phyloP scores from a whole-genome alignment of 35 echinoderm and acorn worm genomes.

The Heliocidaris erythrogramma region DNA sequence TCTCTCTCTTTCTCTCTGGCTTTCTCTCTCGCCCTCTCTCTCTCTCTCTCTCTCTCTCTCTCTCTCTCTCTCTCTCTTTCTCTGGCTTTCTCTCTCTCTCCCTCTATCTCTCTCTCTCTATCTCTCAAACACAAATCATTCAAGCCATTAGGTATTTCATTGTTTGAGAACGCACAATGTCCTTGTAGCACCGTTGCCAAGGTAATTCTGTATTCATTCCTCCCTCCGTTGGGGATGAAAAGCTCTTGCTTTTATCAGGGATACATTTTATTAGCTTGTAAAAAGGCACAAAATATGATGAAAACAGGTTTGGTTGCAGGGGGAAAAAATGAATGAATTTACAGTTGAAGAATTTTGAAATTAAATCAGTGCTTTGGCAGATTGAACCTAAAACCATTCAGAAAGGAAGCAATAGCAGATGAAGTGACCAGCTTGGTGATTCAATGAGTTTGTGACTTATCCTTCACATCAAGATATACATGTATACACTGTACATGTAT shows the following conservation, averaged over 20 bases:
- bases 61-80: too few relatives aligned
- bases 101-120: not conserved
- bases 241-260: not conserved
- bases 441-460: too few relatives aligned
- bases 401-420: too few relatives aligned
- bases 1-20: too few relatives aligned
- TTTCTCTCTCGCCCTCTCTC: not conserved
- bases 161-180: not conserved
- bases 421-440: too few relatives aligned
- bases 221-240: not conserved
- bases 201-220: not conserved
- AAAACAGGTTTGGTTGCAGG: not conserved
- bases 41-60: not conserved
- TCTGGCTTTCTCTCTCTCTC: too few relatives aligned
- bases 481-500: too few relatives aligned
- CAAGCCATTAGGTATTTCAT: not conserved
- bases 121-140: not conserved
- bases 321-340: not conserved
- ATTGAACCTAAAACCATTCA: too few relatives aligned
- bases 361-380: too few relatives aligned
- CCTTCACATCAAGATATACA: too few relatives aligned
- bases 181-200: not conserved
- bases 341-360: too few relatives aligned
- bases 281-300: not conserved
- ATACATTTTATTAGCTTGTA: not conserved